Evolutionary conservation across 2,888 invertebrate species (phyloP).

Genomic region (Cataglyphis albicans): DNA sequence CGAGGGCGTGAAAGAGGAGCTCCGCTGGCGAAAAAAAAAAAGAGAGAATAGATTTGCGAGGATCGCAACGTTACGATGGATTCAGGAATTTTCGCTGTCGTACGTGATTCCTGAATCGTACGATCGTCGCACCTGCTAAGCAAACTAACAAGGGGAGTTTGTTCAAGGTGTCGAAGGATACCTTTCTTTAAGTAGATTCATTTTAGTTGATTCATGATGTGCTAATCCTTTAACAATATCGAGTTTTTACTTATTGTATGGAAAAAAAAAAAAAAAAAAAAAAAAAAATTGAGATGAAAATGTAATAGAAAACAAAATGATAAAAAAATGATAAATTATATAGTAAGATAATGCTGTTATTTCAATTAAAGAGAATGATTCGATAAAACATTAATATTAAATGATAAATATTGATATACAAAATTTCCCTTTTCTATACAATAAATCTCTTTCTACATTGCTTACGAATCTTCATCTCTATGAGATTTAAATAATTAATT

Average conservation of each 20-base stretch:
- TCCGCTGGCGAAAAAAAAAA: slow-evolving; percentile 10
- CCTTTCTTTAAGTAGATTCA: slow-evolving; percentile 48
- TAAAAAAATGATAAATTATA: not conserved
- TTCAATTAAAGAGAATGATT: not conserved
- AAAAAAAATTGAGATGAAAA: not conserved
- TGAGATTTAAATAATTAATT: not conserved
- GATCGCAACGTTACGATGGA: slow-evolving; percentile 2
- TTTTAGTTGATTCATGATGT: not conserved
- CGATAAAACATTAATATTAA: not conserved
- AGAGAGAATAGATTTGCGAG: slow-evolving; percentile 25
- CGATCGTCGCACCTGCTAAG: slow-evolving; percentile 65
- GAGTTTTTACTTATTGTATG: not conserved
- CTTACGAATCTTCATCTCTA: not conserved
- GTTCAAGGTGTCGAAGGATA: slow-evolving; percentile 14
- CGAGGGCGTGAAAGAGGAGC: slow-evolving; percentile 55
- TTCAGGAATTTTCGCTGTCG: slow-evolving; percentile 40
- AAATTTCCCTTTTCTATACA: not conserved
- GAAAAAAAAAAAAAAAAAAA: not conserved
- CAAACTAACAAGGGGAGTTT: slow-evolving; percentile 1
- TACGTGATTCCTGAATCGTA: slow-evolving; percentile 59
- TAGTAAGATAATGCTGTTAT: not conserved
- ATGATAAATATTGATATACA: not conserved
- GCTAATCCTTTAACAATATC: not conserved
- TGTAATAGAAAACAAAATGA: not conserved
- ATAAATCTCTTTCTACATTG: not conserved